These are phyloP conservation scores for Bombyx huttoni DNA, from an alignment of 2,888 invertebrate species.

Conservation along the genomic window DNA sequence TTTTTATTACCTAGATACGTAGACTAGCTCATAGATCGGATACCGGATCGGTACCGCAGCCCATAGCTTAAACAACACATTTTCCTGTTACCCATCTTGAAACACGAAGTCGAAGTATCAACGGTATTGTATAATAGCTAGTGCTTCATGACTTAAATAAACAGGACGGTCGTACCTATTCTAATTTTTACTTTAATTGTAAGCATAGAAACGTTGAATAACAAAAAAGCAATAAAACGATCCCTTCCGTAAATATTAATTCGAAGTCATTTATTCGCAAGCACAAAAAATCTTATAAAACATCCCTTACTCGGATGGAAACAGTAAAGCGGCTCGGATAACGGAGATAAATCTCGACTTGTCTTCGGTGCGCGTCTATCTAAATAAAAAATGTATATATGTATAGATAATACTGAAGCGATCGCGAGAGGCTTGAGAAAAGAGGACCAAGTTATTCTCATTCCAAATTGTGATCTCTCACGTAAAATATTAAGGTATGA, in stretches of 20 bases:
- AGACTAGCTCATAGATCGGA: no score
- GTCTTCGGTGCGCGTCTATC: slow-evolving; percentile 32
- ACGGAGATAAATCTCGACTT: slow-evolving; percentile 44
- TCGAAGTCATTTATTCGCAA: slow-evolving; percentile 47
- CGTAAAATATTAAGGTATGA: slow-evolving; percentile 49
- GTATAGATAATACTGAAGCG: slow-evolving; percentile 18
- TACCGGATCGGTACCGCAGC: no score
- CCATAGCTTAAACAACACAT: no score
- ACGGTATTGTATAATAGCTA: no score
- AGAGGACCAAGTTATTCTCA: slow-evolving; percentile 36
- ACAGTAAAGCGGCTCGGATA: slow-evolving; percentile 32
- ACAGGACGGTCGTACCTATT: no score
- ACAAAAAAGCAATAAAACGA: slow-evolving; percentile 36
- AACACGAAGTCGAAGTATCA: no score
- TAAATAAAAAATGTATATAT: slow-evolving; percentile 29
- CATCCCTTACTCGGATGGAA: slow-evolving; percentile 33
- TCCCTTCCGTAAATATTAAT: slow-evolving; percentile 47
- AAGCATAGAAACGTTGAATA: slow-evolving; percentile 12
- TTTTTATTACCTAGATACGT: no score
- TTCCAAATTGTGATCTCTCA: slow-evolving; percentile 36
- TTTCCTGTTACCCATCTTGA: no score
- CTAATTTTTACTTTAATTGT: no score
- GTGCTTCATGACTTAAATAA: no score
- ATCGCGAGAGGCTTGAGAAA: slow-evolving; percentile 31
- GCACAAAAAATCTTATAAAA: slow-evolving; percentile 37